These are phyloP conservation scores for Polyodon spathula DNA, from an alignment of 2,113 vertebrate genomes.

Conservation along the genomic window DNA sequence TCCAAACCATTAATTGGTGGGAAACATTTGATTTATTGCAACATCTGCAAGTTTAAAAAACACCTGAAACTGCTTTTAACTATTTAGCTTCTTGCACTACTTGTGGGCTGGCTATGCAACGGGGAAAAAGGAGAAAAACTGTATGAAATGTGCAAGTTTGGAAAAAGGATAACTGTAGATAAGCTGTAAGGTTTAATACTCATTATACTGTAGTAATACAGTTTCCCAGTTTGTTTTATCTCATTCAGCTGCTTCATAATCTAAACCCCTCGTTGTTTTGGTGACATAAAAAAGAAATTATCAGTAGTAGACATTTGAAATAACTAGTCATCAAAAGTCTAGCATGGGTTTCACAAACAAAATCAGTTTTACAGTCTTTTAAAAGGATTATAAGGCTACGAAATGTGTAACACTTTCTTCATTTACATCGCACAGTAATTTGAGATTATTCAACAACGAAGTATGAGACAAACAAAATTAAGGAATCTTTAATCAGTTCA, in stretches of 20 bases:
- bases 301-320: no score
- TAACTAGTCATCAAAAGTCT: no score
- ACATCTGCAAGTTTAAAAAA: slow-evolving; percentile 58
- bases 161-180: neutral
- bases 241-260: no score
- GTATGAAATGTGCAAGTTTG: neutral
- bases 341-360: no score
- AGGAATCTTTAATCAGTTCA: no score
- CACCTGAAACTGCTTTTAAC: slow-evolving; percentile 42
- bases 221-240: neutral
- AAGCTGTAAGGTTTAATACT: neutral
- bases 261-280: neutral
- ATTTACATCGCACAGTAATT: no score
- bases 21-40: slow-evolving; percentile 77
- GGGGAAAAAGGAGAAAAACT: slow-evolving; percentile 27
- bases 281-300: neutral
- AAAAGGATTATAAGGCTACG: no score
- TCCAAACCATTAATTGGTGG: no score
- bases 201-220: neutral
- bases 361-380: no score
- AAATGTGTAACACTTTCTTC: no score
- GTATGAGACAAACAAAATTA: no score
- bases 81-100: slow-evolving; percentile 22
- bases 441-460: no score
- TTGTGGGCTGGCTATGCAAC: slow-evolving; percentile 18